phyloP scores from a whole-genome alignment of 2,888 invertebrate genomes.

The Lasius platythorax region DNA sequence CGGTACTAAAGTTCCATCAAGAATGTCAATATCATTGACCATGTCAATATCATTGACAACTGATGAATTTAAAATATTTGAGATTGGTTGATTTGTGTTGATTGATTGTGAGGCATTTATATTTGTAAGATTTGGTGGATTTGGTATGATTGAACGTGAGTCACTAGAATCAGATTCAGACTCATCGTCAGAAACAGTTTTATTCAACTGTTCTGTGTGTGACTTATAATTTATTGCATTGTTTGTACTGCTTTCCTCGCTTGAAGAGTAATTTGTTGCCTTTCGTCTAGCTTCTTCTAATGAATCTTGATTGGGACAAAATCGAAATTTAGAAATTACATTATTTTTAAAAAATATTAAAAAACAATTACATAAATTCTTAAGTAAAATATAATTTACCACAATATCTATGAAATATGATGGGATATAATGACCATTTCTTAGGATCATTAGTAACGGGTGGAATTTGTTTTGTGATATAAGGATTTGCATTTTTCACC shows the following conservation, averaged over 20 bases:
- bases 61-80: not conserved
- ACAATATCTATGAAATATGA: constrained; percentile 30
- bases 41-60: not conserved
- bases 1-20: constrained; percentile 5
- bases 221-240: not conserved
- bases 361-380: not conserved
- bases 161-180: constrained; percentile 7
- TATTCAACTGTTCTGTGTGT: not conserved
- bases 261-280: constrained; percentile 18
- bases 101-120: not conserved
- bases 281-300: constrained; percentile 9
- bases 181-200: not conserved
- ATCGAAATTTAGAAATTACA: not conserved
- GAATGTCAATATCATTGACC: no score
- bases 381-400: constrained; percentile 2
- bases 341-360: not conserved
- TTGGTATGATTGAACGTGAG: not conserved
- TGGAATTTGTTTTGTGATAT: not conserved
- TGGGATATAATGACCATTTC: not conserved
- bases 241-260: not conserved
- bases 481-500: constrained; percentile 21
- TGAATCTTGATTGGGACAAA: constrained; percentile 15
- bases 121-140: not conserved
- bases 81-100: not conserved
- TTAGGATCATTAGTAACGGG: not conserved